phyloP scores from a whole-genome alignment of 2,113 vertebrate genomes.

The Alces alces region DNA sequence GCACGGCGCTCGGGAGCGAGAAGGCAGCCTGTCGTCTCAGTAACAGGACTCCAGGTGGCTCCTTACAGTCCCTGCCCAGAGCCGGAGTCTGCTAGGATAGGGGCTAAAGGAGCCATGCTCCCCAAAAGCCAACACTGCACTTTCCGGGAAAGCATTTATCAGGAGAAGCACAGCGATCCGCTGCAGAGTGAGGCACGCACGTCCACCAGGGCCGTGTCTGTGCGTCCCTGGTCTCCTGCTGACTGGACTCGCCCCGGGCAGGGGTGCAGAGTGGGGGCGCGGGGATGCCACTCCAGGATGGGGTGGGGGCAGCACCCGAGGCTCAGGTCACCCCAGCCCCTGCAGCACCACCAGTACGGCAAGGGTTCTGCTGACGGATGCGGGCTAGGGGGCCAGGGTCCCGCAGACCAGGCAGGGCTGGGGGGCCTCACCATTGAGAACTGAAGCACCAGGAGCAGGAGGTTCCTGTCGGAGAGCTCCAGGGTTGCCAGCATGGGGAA shows the following conservation, averaged over 20 bases:
- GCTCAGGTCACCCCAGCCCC: neutral
- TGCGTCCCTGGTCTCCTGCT: neutral
- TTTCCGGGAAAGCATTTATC: neutral
- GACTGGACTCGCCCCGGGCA: no score
- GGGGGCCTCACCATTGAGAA: slow-evolving; percentile 84
- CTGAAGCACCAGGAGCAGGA: slow-evolving; percentile 67
- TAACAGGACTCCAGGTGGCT: neutral
- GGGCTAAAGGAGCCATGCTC: neutral
- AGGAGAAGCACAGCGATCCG: neutral
- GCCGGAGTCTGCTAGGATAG: neutral
- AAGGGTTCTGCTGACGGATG: no score
- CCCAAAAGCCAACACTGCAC: neutral
- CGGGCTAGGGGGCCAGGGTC: fast-evolving
- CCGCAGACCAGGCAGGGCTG: no score
- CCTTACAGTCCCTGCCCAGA: neutral
- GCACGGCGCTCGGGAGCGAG: fast-evolving
- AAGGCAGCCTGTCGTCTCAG: neutral
- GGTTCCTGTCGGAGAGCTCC: slow-evolving; percentile 71
- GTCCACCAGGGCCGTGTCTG: neutral
- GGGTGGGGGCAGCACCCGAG: fast-evolving
- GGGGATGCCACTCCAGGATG: fast-evolving
- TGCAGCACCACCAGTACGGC: fast-evolving
- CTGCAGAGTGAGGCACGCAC: fast-evolving
- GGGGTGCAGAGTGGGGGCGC: neutral
- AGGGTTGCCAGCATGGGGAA: slow-evolving; percentile 71